Evolutionary conservation across 2,888 invertebrate genomes (phyloP).

Genomic region (Cantharis nigra): DNA sequence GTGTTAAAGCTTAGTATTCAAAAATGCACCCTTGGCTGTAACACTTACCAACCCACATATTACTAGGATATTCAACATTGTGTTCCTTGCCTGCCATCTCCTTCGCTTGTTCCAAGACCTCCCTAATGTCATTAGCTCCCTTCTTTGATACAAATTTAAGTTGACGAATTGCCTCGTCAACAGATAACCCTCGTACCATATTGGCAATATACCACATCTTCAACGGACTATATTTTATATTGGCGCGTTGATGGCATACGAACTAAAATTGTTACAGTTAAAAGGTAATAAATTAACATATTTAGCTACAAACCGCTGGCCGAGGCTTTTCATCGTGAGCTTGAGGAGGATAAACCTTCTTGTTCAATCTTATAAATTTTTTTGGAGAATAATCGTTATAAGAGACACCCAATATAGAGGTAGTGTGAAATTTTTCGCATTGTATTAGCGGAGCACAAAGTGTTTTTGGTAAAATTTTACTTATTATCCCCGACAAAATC

Average conservation of each 20-base stretch:
- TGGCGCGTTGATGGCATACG: slow-evolving; percentile 81
- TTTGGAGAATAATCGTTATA: slow-evolving; percentile 50
- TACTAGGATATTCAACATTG: slow-evolving; percentile 93
- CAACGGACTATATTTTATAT: slow-evolving; percentile 88
- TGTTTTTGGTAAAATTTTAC: neutral
- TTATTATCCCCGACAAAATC: neutral
- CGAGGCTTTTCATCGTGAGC: slow-evolving; percentile 71
- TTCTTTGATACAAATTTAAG: slow-evolving; percentile 81
- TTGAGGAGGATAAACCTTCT: slow-evolving; percentile 81
- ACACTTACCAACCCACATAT: slow-evolving; percentile 88
- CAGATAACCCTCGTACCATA: slow-evolving; percentile 87
- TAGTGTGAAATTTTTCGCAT: neutral
- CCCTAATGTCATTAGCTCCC: slow-evolving; percentile 73
- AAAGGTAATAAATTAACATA: neutral
- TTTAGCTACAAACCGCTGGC: slow-evolving; percentile 70
- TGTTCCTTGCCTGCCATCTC: slow-evolving; percentile 83
- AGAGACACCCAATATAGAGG: slow-evolving; percentile 8
- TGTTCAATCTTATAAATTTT: slow-evolving; percentile 71
- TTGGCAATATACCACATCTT: slow-evolving; percentile 93
- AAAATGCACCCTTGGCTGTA: neutral
- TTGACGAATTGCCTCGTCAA: slow-evolving; percentile 94
- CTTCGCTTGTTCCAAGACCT: slow-evolving; percentile 87
- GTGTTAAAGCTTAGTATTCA: neutral
- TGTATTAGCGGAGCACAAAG: neutral
- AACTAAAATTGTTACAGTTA: slow-evolving; percentile 63